phyloP scores from a whole-genome alignment of 2,888 invertebrate species.

The Operophtera brumata region DNA sequence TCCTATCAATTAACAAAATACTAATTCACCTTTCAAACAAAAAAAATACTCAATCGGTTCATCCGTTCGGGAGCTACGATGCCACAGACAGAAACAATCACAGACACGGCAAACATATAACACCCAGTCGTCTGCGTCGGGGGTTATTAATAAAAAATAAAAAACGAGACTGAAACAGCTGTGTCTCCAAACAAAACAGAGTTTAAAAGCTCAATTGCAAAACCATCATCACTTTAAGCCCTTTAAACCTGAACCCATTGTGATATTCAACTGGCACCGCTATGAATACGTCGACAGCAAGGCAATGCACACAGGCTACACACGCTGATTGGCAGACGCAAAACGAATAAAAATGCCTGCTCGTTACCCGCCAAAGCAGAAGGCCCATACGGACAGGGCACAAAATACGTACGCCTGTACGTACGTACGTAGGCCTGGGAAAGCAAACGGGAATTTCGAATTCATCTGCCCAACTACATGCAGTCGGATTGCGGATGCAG shows the following conservation, averaged over 20 bases:
- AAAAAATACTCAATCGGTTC: too few species aligned
- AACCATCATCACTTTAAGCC: neutral
- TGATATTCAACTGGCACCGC: neutral
- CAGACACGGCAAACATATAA: too few species aligned
- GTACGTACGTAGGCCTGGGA: neutral
- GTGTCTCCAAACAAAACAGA: neutral
- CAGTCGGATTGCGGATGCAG: neutral
- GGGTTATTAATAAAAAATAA: neutral
- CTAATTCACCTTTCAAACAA: too few species aligned
- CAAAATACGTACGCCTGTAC: conserved; percentile 9
- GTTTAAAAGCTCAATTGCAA: neutral
- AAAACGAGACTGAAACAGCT: neutral
- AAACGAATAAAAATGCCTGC: conserved; percentile 23
- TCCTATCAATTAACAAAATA: too few species aligned
- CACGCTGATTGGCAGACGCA: conserved; percentile 28
- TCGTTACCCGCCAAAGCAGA: conserved; percentile 24
- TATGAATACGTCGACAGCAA: conserved; percentile 11
- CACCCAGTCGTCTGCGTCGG: too few species aligned
- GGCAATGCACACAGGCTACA: conserved; percentile 13
- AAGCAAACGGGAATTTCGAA: neutral
- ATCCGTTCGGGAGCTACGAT: too few species aligned
- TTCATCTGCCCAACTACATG: neutral
- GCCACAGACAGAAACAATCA: too few species aligned
- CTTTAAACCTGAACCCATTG: conserved; percentile 1
- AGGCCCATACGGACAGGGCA: conserved; percentile 1